These are phyloP conservation scores for Trichogramma pretiosum DNA, from an alignment of 1,140 invertebrate species.

Conservation along the genomic window DNA sequence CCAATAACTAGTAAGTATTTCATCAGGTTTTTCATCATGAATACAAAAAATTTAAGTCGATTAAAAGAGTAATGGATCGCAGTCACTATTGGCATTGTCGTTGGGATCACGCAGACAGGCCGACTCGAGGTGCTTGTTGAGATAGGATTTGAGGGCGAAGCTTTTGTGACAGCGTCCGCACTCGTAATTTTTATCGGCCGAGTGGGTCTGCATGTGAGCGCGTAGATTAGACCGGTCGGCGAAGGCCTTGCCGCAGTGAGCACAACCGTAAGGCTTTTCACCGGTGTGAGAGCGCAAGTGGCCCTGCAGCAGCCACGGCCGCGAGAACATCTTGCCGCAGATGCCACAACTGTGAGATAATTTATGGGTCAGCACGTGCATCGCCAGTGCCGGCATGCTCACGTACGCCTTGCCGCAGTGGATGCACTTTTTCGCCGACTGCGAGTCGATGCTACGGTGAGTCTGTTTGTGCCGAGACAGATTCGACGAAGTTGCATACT, in stretches of 20 bases:
- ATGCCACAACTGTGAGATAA: constrained; percentile 83
- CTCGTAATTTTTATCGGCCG: constrained; percentile 79
- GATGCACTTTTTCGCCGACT: constrained; percentile 85
- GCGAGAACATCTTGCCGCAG: constrained; percentile 86
- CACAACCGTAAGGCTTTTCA: constrained; percentile 96
- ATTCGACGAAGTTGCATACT: constrained; percentile 94
- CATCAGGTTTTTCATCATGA: too few species aligned
- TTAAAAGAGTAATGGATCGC: constrained; percentile 26
- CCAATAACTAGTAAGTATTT: too few species aligned
- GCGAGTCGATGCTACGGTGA: constrained; percentile 85
- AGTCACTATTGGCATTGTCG: constrained; percentile 32
- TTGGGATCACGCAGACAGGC: constrained; percentile 62
- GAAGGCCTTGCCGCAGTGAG: constrained; percentile 95
- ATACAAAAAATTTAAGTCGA: too few species aligned
- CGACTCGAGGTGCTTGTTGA: constrained; percentile 94
- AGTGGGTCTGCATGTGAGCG: constrained; percentile 92
- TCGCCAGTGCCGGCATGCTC: constrained; percentile 92
- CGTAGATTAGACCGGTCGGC: constrained; percentile 90
- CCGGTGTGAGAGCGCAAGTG: constrained; percentile 93
- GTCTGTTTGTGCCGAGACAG: constrained; percentile 95
- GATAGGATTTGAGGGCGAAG: constrained; percentile 93
- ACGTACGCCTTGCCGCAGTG: constrained; percentile 95
- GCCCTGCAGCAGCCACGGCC: constrained; percentile 87
- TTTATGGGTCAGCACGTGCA: constrained; percentile 92
- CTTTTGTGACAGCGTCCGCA: constrained; percentile 84